Conservation (phyloP, 2,113 vertebrate species). For the Peucedramus taeniatus region DNA sequence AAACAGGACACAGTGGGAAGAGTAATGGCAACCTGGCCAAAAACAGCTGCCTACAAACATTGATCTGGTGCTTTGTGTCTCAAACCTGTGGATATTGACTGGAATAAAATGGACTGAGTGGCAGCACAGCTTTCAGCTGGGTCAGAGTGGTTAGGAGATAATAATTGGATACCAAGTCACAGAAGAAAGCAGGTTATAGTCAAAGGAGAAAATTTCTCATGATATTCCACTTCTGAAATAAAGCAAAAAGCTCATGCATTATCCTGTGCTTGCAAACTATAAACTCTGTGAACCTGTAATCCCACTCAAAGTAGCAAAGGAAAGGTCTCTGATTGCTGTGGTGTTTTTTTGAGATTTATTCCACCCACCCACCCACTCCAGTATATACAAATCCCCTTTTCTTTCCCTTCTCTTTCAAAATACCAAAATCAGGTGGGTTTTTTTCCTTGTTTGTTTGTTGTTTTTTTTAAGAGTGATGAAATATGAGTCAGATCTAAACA, state of each 20-base stretch:
- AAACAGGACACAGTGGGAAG: neutral
- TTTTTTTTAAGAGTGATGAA: neutral
- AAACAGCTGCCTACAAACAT: neutral
- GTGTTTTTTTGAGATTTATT: neutral
- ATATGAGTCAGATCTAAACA: neutral
- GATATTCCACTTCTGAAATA: neutral
- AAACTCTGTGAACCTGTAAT: neutral
- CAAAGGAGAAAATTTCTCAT: neutral
- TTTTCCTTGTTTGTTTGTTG: neutral
- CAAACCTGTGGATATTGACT: neutral
- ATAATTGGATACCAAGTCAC: neutral
- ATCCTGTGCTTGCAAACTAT: neutral
- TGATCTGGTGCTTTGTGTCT: neutral
- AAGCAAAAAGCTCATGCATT: neutral
- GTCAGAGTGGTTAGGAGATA: neutral
- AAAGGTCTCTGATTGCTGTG: neutral
- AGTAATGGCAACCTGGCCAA: neutral
- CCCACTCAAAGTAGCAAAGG: neutral
- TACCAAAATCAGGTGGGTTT: neutral
- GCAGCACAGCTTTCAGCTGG: neutral
- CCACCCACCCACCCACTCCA: neutral
- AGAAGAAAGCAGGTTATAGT: neutral
- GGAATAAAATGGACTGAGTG: neutral
- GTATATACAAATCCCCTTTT: neutral
- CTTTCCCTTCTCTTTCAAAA: neutral